Percentiles rank a stretch among this genome's conserved stretches.
phyloP scores from a whole-genome alignment of 2,888 invertebrate genomes.

The Andrena dorsata region DNA sequence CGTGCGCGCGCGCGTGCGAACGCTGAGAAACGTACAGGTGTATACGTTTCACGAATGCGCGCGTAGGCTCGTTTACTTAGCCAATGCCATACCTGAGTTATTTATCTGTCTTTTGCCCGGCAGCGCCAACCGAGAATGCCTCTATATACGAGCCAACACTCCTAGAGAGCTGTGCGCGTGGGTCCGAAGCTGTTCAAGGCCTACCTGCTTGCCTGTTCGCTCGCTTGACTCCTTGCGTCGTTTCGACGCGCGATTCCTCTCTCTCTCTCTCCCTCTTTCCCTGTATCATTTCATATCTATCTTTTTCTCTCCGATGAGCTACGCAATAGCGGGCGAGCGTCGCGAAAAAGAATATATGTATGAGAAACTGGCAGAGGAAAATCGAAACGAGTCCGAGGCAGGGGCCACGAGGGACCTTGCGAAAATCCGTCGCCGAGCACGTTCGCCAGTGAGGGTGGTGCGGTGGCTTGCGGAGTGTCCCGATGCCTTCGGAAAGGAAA shows the following conservation, averaged over 20 bases:
- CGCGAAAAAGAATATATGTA: slow-evolving; percentile 44
- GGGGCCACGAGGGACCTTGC: not conserved
- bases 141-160: slow-evolving; percentile 72
- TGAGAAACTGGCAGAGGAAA: slow-evolving; percentile 29
- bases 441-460: not conserved
- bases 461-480: no score
- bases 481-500: not conserved
- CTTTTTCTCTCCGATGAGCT: slow-evolving; percentile 35
- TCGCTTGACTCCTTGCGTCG: slow-evolving; percentile 69
- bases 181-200: slow-evolving; percentile 84
- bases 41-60: slow-evolving; percentile 75
- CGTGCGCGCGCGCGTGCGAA: slow-evolving; percentile 16
- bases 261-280: slow-evolving; percentile 46
- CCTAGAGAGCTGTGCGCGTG: slow-evolving; percentile 75
- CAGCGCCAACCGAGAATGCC: slow-evolving; percentile 77
- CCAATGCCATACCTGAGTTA: slow-evolving; percentile 83
- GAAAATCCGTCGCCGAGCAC: not conserved
- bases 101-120: slow-evolving; percentile 83
- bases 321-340: slow-evolving; percentile 54
- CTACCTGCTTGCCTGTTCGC: slow-evolving; percentile 79
- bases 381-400: slow-evolving; percentile 5
- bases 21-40: slow-evolving; percentile 68
- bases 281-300: slow-evolving; percentile 1
- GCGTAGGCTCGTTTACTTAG: slow-evolving; percentile 83
- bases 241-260: slow-evolving; percentile 72